Evolutionary conservation across 2,797 vertebrate genomes (phyloP).

Genomic region (Sebastes minor): DNA sequence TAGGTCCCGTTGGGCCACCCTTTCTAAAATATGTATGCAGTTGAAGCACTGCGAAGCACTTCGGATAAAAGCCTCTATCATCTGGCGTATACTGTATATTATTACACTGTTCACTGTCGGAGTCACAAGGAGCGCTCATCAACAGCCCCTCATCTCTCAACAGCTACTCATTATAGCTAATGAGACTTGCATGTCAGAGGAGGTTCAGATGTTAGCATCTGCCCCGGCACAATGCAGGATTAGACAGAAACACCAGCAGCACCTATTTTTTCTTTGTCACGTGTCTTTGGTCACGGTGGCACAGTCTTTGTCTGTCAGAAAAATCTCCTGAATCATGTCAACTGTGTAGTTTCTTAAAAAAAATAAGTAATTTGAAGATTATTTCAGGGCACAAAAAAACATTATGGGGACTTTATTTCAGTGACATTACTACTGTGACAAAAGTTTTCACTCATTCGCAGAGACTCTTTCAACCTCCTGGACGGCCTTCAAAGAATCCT

Average conservation of each 20-base stretch:
- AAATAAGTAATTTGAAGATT: neutral
- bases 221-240: neutral
- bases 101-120: constrained; percentile 50
- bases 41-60: constrained; percentile 36
- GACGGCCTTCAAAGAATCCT: too few relatives aligned
- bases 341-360: neutral
- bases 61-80: constrained; percentile 54
- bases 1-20: constrained; percentile 17
- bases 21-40: constrained; percentile 50
- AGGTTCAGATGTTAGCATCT: constrained; percentile 19
- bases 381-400: neutral
- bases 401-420: neutral
- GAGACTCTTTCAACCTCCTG: too few relatives aligned
- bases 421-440: neutral
- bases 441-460: neutral
- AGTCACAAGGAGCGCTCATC: constrained; percentile 54
- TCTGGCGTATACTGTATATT: constrained; percentile 36
- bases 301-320: neutral
- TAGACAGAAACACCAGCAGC: neutral
- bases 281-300: neutral
- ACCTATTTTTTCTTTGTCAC: neutral
- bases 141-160: constrained; percentile 59
- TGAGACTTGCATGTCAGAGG: constrained; percentile 50
- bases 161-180: constrained; percentile 64
- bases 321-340: neutral